Base-by-base conservation (phyloP, 2,888 invertebrate species). In the Troides helena region DNA sequence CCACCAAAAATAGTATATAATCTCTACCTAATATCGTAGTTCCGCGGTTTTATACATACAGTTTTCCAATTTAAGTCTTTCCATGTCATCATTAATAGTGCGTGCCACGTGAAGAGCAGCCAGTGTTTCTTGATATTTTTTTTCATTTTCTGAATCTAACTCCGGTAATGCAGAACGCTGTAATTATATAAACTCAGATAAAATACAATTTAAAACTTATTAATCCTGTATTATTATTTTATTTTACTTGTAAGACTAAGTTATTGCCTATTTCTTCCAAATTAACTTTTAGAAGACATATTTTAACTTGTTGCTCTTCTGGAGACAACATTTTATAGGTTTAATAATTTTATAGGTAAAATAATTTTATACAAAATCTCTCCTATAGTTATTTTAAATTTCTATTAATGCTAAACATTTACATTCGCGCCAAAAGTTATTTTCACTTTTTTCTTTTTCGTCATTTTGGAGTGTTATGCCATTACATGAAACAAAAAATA, bases 281-380 rank as follows among this genome's bases (percentile, higher is more conserved):
- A 80, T 85, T 85, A 0, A 79, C 83, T 76, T 90, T 89, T 1
- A 90, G 73, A 67, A 89, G 77, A 77, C 85, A 90, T 78, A 90
- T 90, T 81, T 85, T 81, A 65, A 89, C 76, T 81, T 91, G 89
- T 74, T 88, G 89, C 70, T 88, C 79, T 74, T 87, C 85, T 5
- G 86, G 85, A 25, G 84, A 81, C 77, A 83, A 85, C 91, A 91
- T 91, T 53, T 53, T 53, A 53, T n/a, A n/a, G 5, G 53, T 5
- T 53, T 53, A 5, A n/a, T 53, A 53, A n/a, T 6, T 53, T 53
- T 53, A 8, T 18, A 8, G 21, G 21, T 21, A 21, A 21, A 21
- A n/a, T 53, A 53, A n/a, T 6, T 53, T 53, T 53, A 8, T 18
- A 8, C n/a, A 18, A 18, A 53, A 53, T 53, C 6, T 53, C n/a